Evolutionary conservation across 2,113 vertebrate genomes (phyloP), one percentile per base, ranked within the genome.

Genomic region (Onychostruthus taczanowskii): DNA sequence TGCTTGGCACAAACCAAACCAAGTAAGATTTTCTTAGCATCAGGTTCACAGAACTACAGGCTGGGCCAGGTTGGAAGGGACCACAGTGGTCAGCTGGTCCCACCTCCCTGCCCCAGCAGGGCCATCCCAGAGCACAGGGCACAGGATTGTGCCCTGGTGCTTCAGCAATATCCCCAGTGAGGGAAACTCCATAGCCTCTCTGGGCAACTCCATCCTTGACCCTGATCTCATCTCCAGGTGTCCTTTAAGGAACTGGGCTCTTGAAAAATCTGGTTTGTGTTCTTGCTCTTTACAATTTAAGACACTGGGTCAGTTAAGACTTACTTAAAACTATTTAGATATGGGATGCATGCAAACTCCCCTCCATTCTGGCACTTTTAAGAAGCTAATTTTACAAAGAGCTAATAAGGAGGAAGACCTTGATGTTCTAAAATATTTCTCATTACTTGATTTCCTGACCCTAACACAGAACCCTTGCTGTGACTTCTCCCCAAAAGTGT

Each of bases 51-150:
- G 37, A 50, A 37, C 10, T 22, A 13, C 31, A 31, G 49, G 31
- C 4, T 49, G 24, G 22, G 12, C 24, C 37, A 19, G 13, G 27
- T 6, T 52, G 23, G 61, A n/a, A 39, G 53, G 23, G 28, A 59
- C 3, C 10, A 52, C 23, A 39, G 44, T 16, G 44, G 22, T 73
- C 18, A 28, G 3, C 52, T 52, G 27, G 19, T 46, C 7, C 31
- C 49, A 49, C 21, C 14, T 56, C 43, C 43, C 39, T 41, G 49
- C 41, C 19, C 56, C 17, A 63, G 30, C 13, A 55, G 30, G 49
- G 30, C 9, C 21, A 35, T 15, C 35, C 31, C 28, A 52, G 33
- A 50, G 27, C 31, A 19, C 1, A 0, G 0, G 8, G 49, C 16
- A 17, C 24, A 28, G 27, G 19, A 44, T 28, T 59, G 28, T 30